Base-by-base conservation (phyloP, 2,113 vertebrate species). In the Oreochromis aureus region DNA sequence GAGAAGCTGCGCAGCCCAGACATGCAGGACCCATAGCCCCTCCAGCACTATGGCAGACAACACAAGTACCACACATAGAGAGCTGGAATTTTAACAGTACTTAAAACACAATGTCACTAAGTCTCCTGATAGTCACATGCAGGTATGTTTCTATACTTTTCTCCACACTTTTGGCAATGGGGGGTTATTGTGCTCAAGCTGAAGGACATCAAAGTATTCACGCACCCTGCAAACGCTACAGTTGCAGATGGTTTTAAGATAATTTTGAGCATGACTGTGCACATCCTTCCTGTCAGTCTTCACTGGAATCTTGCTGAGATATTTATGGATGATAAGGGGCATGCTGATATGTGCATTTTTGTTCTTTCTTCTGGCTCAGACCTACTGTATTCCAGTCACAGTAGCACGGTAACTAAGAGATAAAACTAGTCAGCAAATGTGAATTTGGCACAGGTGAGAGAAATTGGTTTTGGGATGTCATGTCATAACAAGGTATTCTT, bases 11-110 rank as follows among this genome's bases (percentile, higher is more conserved):
- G 88, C 55, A 32, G 96, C 92, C 93, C 94, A 94, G 95, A 94
- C 95, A 90, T 93, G 95, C 91, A 92, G 83, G 61, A 34, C 94
- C 90, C 89, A 86, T 80, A 90, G 89, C 58, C 91, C 95, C 94
- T 94, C 69, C 91, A 94, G 94, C 93, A 13, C 66, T 86, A 83
- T 69, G 81, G 92, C 91, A 95, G 86, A 95, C 91, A 91, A 89
- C 86, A 92, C 83, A 90, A 89, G 89, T 82, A 54, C 71, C 80
- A 92, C 63, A 69, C 89, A 86, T 82, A 73, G 81, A 91, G 81
- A 61, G 59, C 54, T 56, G 53, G 32, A 87, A 48, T 44, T 89
- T 92, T 89, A 80, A 86, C 84, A 32, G 46, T 46, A 56, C 78
- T 76, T 71, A 56, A 84, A 86, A 87, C 82, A 55, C 81, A 90